Percentiles rank a stretch among this genome's conserved stretches.
These are phyloP conservation scores for Podarcis siculus DNA, from an alignment of 2,797 vertebrate genomes.

Conservation along the genomic window DNA sequence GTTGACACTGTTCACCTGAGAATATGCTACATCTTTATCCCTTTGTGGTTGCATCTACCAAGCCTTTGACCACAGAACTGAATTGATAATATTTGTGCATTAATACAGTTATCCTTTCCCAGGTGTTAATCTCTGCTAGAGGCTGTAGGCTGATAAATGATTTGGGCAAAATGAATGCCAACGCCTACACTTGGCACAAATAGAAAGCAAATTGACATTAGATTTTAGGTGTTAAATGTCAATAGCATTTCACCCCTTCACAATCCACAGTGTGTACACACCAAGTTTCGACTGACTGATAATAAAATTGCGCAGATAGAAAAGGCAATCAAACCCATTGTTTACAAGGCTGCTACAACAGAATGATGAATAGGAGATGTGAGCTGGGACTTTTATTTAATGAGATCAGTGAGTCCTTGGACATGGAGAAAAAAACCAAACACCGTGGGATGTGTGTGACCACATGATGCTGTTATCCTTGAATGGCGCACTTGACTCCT, in stretches of 20 bases:
- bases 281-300: background rate
- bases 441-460: too few species aligned
- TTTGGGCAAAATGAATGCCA: slow-evolving; percentile 42
- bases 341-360: background rate
- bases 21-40: background rate
- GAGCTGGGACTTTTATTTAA: background rate
- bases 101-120: slow-evolving; percentile 42
- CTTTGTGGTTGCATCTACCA: background rate
- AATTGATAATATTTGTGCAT: slow-evolving; percentile 1
- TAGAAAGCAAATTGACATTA: background rate
- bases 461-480: too few species aligned
- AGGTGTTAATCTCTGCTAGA: slow-evolving; percentile 52
- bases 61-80: background rate
- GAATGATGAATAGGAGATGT: background rate
- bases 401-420: background rate
- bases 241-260: background rate
- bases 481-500: too few species aligned
- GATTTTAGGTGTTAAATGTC: background rate
- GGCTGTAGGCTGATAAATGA: slow-evolving; percentile 55
- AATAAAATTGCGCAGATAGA: background rate
- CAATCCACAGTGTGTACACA: background rate
- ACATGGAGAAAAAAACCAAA: background rate
- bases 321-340: background rate
- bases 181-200: background rate
- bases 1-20: background rate